These are phyloP conservation scores for Dendrophyllia cribrosa DNA, from an alignment of 64 coral and sea anemone species.

Conservation along the genomic window DNA sequence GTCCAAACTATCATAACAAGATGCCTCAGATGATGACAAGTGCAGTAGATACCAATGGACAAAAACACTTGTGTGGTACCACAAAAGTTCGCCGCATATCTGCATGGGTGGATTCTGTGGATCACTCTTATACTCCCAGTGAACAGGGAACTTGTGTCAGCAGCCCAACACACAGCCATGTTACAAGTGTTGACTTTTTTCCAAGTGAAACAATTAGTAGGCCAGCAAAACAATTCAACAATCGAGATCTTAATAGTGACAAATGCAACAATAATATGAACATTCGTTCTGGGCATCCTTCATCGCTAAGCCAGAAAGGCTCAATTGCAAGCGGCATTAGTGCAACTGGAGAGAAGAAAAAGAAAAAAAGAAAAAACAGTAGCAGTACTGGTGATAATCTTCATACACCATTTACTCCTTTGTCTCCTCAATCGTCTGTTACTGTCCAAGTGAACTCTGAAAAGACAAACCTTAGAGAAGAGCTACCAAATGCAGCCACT, in stretches of 20 bases:
- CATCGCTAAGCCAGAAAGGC: background rate
- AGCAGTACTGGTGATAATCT: background rate
- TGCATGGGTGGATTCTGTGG: constrained; percentile 39
- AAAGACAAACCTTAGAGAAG: constrained; percentile 2
- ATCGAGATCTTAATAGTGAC: background rate
- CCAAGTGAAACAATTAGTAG: background rate
- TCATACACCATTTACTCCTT: constrained; percentile 25
- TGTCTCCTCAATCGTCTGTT: background rate
- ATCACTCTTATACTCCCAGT: constrained; percentile 26
- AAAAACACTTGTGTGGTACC: background rate
- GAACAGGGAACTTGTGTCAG: constrained; percentile 22
- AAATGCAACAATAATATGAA: background rate
- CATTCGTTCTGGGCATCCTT: background rate
- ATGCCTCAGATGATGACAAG: background rate
- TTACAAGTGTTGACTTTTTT: background rate
- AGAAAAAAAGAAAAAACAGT: background rate
- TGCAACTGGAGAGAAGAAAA: background rate
- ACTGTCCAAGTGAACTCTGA: background rate
- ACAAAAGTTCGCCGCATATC: constrained; percentile 11
- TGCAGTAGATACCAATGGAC: background rate
- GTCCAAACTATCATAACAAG: background rate
- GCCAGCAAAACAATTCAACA: background rate
- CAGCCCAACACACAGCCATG: background rate
- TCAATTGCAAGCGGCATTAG: background rate
- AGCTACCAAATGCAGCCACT: background rate